phyloP scores from a whole-genome alignment of 2,113 vertebrate genomes.

The Ameiurus melas region DNA sequence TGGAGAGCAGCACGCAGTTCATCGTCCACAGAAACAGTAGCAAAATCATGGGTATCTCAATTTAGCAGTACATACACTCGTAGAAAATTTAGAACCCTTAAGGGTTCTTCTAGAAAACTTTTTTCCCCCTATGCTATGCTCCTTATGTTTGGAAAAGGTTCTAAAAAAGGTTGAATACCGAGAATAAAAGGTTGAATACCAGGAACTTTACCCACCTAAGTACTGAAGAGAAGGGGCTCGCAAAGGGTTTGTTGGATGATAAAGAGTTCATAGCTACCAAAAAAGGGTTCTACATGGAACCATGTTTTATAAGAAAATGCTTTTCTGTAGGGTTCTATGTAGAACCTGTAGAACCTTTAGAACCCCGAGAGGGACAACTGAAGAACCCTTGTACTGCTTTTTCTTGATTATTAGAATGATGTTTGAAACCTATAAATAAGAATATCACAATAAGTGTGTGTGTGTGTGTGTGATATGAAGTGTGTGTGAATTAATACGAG shows the following conservation, averaged over 20 bases:
- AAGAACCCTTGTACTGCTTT: not conserved
- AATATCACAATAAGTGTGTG: no score
- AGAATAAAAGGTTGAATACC: no score
- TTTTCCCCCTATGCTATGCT: not conserved
- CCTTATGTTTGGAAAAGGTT: not conserved
- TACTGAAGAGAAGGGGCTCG: not conserved
- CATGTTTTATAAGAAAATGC: not conserved
- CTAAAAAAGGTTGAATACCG: no score
- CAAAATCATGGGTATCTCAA: constrained; percentile 63
- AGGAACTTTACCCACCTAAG: not conserved
- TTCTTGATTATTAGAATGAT: not conserved
- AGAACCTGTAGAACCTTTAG: not conserved
- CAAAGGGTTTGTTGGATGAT: not conserved
- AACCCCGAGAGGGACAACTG: not conserved
- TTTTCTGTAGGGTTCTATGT: not conserved
- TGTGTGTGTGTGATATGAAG: not conserved
- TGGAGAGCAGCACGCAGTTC: constrained; percentile 70
- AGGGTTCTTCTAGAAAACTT: not conserved
- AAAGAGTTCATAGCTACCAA: not conserved
- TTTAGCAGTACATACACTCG: not conserved
- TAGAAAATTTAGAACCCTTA: not conserved
- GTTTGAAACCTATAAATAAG: not conserved
- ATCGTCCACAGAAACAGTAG: constrained; percentile 64
- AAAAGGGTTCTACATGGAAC: not conserved
- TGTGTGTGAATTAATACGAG: not conserved